A percentile compares a stretch with the other conserved stretches of the same genome.
These are phyloP conservation scores for Halictus ligatus DNA, from an alignment of 2,888 invertebrate species.

Conservation along the genomic window DNA sequence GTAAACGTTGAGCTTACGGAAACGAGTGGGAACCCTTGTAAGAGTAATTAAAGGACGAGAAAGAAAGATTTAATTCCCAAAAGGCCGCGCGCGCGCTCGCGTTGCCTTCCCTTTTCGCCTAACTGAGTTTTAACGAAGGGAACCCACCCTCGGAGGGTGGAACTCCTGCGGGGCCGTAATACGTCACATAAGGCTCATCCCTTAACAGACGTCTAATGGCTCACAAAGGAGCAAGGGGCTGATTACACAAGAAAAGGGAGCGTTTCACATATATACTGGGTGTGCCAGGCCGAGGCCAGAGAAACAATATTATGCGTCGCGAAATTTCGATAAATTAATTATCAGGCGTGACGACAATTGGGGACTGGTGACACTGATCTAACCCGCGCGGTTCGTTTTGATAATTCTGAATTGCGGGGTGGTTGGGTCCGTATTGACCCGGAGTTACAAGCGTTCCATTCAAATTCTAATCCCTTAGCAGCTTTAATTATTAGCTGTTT, in stretches of 20 bases:
- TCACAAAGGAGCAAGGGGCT: slow-evolving; percentile 64
- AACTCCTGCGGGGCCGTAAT: slow-evolving; percentile 65
- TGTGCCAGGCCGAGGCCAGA: neutral
- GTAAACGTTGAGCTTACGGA: slow-evolving; percentile 29
- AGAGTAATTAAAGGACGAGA: slow-evolving; percentile 62
- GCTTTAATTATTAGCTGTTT: neutral
- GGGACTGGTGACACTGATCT: neutral
- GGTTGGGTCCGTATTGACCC: neutral
- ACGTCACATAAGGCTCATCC: slow-evolving; percentile 76
- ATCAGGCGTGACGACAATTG: neutral
- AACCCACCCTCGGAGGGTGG: slow-evolving; percentile 52
- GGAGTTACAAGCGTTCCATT: no score
- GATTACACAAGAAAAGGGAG: slow-evolving; percentile 52
- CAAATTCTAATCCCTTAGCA: neutral
- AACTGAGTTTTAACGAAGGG: slow-evolving; percentile 73
- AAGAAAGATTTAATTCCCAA: slow-evolving; percentile 66
- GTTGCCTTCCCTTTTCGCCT: slow-evolving; percentile 55
- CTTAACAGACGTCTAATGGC: slow-evolving; percentile 76
- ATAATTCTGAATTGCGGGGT: neutral
- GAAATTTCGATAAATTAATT: neutral
- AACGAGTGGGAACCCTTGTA: slow-evolving; percentile 47
- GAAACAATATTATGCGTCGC: slow-evolving; percentile 3
- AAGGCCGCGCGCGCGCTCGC: slow-evolving; percentile 31
- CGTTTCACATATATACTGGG: slow-evolving; percentile 26
- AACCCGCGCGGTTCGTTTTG: neutral